Evolutionary conservation across 1,140 invertebrate genomes (phyloP), one percentile per base, ranked within the genome.

Genomic region (Trachelipus rathkii): DNA sequence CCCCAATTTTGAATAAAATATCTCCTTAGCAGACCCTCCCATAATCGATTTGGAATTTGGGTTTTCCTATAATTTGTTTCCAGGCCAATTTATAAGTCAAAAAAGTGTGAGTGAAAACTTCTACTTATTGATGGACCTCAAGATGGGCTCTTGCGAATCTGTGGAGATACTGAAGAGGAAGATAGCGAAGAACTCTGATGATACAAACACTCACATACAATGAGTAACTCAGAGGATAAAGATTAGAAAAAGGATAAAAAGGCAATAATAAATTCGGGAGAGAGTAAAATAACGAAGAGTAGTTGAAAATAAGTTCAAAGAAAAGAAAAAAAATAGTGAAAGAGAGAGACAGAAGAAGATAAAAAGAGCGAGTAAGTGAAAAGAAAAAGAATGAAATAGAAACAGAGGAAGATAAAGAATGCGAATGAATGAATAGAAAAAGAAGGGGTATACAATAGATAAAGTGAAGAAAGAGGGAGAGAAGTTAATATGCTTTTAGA

Each of bases 61-160:
- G 50, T 60, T 60, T 60, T 60, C 50, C 50, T 60, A 60, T 60
- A 60, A 60, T 60, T 60, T 60, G 50, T 60, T 60, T 60, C 50
- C 11, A 60, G 8, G 50, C 50, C 50, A 60, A 60, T 60, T 60
- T 60, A 60, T 60, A 60, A 60, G 50, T 60, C 50, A 60, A 60
- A 60, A 33, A 60, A 60, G 50, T 60, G 50, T 60, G 50, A 60
- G 50, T 60, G 50, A 60, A 60, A 60, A 15, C 11, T 15, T 60
- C 50, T 60, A 15, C 50, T 15, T 60, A 60, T 60, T 60, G 50
- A 60, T 60, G 50, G 50, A 33, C 33, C 50, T 60, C 8, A 13
- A 60, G 50, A 60, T 3, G 50, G 11, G 50, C 50, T 19, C 50
- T 60, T 60, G 8, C 50, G 19, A 13, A 60, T 19, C 50, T 13